Base-by-base conservation (phyloP, 2,113 vertebrate genomes). In the Notothenia coriiceps region DNA sequence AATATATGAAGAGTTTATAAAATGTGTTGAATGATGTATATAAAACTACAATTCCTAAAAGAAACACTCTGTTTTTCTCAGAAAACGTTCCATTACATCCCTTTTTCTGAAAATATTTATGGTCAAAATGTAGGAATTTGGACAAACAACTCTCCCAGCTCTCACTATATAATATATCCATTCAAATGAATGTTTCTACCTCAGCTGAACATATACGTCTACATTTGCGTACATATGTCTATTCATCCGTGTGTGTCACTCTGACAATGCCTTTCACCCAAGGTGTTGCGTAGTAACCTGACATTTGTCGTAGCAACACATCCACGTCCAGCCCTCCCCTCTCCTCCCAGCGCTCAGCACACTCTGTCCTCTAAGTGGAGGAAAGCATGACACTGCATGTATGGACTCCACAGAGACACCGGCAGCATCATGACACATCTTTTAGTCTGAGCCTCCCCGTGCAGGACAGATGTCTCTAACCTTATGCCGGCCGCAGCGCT, bases 211-310 rank as follows among this genome's bases (percentile, higher is more conserved):
- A 61, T 50, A 57, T 61, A 68, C 47, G 33, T 47, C 5, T 18
- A n/a, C 29, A 20, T 17, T n/a, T 5, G 13, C 51, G 46, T 17
- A 29, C 64, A 29, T 35, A 51, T 55, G 56, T 57, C 52, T 63
- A 29, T 79, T 73, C 13, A 15, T 43, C 22, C 22, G 66, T 56
- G 70, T 77, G 35, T 83, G 70, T 68, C 54, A 74, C 64, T 76
- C 40, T 52, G 54, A 18, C 67, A 67, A 3, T 85, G 51, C 62
- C 88, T 90, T 79, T 86, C 71, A 82, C 70, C 73, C 84, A 88
- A 91, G 86, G 88, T 92, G 92, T 92, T 86, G 87, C 93, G 60
- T 89, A 77, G 94, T 89, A 93, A 95, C 94, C 79, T 62, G 87
- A 89, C 82, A 86, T 85, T 80, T 92, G 92, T 92, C 76, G 66